Evolutionary conservation across 2,797 vertebrate genomes (phyloP), one percentile per base, ranked within the genome.

Genomic region (Poeciliopsis infans): DNA sequence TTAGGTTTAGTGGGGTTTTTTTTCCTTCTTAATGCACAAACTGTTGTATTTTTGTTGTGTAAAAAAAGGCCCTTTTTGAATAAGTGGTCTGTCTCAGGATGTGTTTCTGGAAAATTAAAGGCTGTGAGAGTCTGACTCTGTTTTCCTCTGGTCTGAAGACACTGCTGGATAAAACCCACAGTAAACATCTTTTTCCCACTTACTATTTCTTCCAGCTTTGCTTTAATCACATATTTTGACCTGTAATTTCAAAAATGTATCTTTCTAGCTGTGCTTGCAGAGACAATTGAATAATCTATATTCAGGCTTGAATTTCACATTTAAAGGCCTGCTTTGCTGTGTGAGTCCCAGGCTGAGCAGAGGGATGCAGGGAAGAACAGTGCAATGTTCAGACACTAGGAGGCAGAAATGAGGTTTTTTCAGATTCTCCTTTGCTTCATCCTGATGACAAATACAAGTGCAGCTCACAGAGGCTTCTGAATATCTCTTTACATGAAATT

Each of bases 371-470:
- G 10, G 68, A 81, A 55, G 71, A 68, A 69, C 83, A 90, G 81
- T 92, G 85, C 77, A 78, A 41, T 31, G 51, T 80, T 78, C 2
- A 36, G 77, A 80, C 94, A 95, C 89, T 81, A 93, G 95, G 88
- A 78, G 94, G 94, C 93, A 94, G 91, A 74, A 89, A 80, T 90
- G 88, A 89, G 88, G 39, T 86, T 28, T 75, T 31, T 7, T 46
- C 0, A 72, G 16, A 64, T 43, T 53, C 41, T 73, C 69, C 53
- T 71, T 13, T 83, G 68, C 72, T 78, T 61, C 0, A 6, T 61
- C 12, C 68, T 77, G 36, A 41, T 43, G 71, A 20, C 23, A n/a
- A 70, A 5, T 45, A 45, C 5, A 70, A 70, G 39, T 70, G 25
- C 46, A 45, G 41, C n/a, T 45, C 41, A 71, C 25, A 16, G n/a